Percentiles rank a stretch among this genome's conserved stretches.
phyloP scores from a whole-genome alignment of 2,888 invertebrate species.

The Alitta virens region DNA sequence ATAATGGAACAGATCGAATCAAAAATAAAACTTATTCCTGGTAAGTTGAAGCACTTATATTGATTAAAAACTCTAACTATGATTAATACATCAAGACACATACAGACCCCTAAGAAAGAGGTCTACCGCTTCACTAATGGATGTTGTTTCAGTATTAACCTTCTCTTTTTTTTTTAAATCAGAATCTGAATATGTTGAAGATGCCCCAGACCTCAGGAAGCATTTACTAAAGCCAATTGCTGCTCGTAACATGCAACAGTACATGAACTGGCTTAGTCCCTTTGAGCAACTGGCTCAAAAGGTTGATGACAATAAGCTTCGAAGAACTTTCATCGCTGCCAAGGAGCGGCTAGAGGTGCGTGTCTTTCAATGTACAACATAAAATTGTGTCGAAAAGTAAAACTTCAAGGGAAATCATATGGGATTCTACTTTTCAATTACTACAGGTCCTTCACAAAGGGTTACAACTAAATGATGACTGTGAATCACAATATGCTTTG shows the following conservation, averaged over 20 bases:
- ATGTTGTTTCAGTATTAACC: too few relatives aligned
- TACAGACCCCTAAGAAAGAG: too few relatives aligned
- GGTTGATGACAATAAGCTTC: constrained; percentile 13
- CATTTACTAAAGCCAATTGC: constrained; percentile 32
- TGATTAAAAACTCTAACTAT: too few relatives aligned
- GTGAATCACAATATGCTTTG: constrained; percentile 42
- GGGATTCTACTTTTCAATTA: too few relatives aligned
- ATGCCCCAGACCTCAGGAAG: constrained; percentile 31
- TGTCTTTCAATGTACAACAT: too few relatives aligned
- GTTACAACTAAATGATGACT: constrained; percentile 42
- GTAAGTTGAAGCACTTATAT: too few relatives aligned
- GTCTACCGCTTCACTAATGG: too few relatives aligned
- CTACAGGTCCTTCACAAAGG: too few relatives aligned
- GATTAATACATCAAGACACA: too few relatives aligned
- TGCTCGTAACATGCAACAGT: constrained; percentile 10
- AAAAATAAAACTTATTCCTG: constrained; percentile 12
- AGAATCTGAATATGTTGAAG: constrained; percentile 27
- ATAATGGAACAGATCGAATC: constrained; percentile 32
- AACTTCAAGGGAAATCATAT: too few relatives aligned
- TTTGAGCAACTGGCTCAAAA: not conserved
- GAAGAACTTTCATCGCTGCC: constrained; percentile 20
- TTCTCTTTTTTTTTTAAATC: too few relatives aligned
- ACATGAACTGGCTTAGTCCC: not conserved
- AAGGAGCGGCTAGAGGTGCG: constrained; percentile 22
- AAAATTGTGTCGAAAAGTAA: too few relatives aligned